These are phyloP conservation scores for Onychomys torridus DNA, from an alignment of 2,797 vertebrate genomes.

Conservation along the genomic window DNA sequence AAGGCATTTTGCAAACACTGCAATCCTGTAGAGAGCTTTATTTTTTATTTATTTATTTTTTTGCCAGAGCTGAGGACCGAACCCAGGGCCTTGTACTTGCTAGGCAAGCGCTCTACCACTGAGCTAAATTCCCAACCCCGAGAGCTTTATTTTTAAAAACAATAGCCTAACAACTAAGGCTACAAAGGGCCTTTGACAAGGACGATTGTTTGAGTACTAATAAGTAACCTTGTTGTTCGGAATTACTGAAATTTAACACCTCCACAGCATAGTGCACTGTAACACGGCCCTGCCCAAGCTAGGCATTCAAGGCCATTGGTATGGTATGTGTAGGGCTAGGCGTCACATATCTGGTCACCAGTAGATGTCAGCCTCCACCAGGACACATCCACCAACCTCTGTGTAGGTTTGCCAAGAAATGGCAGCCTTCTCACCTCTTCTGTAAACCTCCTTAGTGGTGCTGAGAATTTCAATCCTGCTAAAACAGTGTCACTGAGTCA, in stretches of 20 bases:
- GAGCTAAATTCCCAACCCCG: too few relatives aligned
- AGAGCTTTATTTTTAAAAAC: background rate
- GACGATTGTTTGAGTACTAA: background rate
- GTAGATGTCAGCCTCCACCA: conserved; percentile 74
- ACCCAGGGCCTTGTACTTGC: too few relatives aligned
- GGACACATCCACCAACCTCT: background rate
- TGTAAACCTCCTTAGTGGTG: background rate
- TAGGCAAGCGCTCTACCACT: too few relatives aligned
- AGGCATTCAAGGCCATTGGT: too few relatives aligned
- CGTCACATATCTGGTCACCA: conserved; percentile 53
- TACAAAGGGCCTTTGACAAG: background rate
- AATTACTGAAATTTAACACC: background rate
- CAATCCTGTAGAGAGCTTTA: background rate
- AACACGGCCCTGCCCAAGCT: background rate
- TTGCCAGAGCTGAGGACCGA: too few relatives aligned
- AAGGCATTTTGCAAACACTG: background rate
- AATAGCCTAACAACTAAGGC: background rate
- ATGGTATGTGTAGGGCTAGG: conserved; percentile 29
- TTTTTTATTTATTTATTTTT: too few relatives aligned
- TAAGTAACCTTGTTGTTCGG: background rate
- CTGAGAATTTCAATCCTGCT: background rate
- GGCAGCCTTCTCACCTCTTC: too few relatives aligned
- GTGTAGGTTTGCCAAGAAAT: background rate
- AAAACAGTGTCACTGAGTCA: background rate
- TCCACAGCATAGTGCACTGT: background rate